Base-by-base conservation (phyloP, 2,888 invertebrate species). In the Rhagonycha fulva region DNA sequence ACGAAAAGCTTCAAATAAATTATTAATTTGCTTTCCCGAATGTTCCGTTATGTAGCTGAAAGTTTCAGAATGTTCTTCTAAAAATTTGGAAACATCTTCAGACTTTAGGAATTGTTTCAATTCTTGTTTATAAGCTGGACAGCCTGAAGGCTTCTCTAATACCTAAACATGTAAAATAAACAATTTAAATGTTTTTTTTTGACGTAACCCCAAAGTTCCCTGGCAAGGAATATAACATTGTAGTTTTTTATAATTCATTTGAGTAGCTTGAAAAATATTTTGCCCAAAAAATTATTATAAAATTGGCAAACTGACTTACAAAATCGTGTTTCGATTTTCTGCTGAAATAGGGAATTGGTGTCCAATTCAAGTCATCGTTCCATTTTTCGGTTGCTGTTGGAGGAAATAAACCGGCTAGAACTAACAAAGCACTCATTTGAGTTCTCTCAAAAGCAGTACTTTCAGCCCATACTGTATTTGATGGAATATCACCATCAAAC, bases 361-460 rank as follows among this genome's bases (percentile, higher is more conserved):
- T 93, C 95, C 95, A 95, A 78, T 89, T 87, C 75, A 94, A 85
- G 0, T 82, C 76, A 4, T 85, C 81, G 81, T 90, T 90, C 92
- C 92, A 92, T 78, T 88, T 87, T 84, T 90, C 89, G 19, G 87
- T 82, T 24, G 70, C 78, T 9, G 14, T 23, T 0, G 93, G 93
- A 68, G 92, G 92, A 87, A 91, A 94, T 73, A 95, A 85, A 11
- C 93, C 93, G 14, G 94, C 93, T 76, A 94, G 86, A 68, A 93
- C 90, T 26, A 92, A 88, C 80, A 92, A 89, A 67, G 93, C 91
- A 68, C 93, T 93, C 92, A 93, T 94, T 85, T 93, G 90, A 2
- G 95, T 93, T 70, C 95, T 89, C 82, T 93, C 91, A 23, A 92
- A 91, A 78, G 92, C 92, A 0, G 94, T 94, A 72, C 92, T 92